phyloP scores from a whole-genome alignment of 2,888 invertebrate genomes.

The Oscheius sp. region DNA sequence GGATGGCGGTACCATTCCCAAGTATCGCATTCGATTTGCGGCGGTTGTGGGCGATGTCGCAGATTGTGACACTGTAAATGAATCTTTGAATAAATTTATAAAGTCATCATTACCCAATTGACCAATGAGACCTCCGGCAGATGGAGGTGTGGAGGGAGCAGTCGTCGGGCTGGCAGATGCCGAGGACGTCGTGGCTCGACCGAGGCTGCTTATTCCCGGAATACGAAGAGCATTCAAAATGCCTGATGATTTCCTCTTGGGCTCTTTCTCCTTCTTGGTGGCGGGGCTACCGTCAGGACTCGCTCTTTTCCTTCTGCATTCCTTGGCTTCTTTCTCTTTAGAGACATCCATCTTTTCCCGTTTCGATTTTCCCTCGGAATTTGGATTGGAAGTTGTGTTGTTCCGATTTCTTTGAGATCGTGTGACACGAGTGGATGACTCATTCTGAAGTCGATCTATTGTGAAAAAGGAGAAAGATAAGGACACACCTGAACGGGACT shows the following conservation, averaged over 20 bases:
- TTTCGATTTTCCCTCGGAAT: constrained; percentile 13
- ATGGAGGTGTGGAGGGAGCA: constrained; percentile 26
- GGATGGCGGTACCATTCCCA: not conserved
- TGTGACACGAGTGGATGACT: constrained; percentile 23
- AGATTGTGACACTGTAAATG: constrained; percentile 14
- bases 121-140: constrained; percentile 14
- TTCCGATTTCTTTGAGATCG: constrained; percentile 21
- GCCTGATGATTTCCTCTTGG: constrained; percentile 40
- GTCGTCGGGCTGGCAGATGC: constrained; percentile 19
- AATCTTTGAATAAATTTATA: not conserved
- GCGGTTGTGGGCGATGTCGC: not conserved
- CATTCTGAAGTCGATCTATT: not conserved
- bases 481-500: constrained; percentile 21
- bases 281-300: constrained; percentile 37
- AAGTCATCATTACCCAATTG: not conserved
- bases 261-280: constrained; percentile 43
- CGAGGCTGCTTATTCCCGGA: constrained; percentile 39
- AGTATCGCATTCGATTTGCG: not conserved
- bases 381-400: not conserved
- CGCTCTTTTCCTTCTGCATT: constrained; percentile 31
- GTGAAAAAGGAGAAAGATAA: not conserved
- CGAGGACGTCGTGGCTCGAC: constrained; percentile 27
- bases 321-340: constrained; percentile 3
- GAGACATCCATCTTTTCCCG: constrained; percentile 3
- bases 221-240: constrained; percentile 49